These are phyloP conservation scores for Orthosia gracilis DNA, from an alignment of 2,888 invertebrate species.

Conservation along the genomic window DNA sequence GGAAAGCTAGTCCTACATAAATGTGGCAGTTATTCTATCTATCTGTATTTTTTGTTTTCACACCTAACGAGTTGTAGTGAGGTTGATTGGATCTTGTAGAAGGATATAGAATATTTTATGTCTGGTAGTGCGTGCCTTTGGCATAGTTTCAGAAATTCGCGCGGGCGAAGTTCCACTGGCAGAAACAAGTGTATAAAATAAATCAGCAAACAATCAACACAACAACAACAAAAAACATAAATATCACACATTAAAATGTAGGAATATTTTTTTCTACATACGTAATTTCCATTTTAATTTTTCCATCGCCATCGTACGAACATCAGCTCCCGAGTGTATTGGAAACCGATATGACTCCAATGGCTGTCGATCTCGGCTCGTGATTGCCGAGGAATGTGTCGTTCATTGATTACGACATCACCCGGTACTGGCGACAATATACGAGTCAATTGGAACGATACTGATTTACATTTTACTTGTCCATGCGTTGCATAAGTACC, in stretches of 20 bases:
- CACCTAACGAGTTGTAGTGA: too few species aligned
- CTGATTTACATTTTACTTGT: slow-evolving; percentile 30
- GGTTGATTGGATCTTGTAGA: too few species aligned
- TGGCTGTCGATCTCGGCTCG: slow-evolving; percentile 54
- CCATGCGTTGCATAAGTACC: too few species aligned
- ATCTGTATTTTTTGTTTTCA: too few species aligned
- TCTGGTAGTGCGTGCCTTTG: too few species aligned
- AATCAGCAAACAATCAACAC: not conserved
- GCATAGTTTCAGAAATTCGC: too few species aligned
- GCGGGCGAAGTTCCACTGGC: too few species aligned
- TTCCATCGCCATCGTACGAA: not conserved
- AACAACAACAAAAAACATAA: not conserved
- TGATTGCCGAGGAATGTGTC: slow-evolving; percentile 61
- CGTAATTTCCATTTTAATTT: slow-evolving; percentile 6
- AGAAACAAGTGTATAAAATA: not conserved
- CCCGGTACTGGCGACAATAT: slow-evolving; percentile 12
- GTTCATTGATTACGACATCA: slow-evolving; percentile 51
- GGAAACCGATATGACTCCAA: slow-evolving; percentile 59
- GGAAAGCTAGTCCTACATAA: too few species aligned
- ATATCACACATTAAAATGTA: too few species aligned
- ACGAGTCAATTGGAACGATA: slow-evolving; percentile 36
- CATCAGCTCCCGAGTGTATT: slow-evolving; percentile 26
- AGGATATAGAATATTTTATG: too few species aligned
- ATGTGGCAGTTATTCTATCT: too few species aligned
- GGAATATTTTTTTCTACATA: too few species aligned